Evolutionary conservation across 2,797 vertebrate genomes (phyloP).

Genomic region (Sebastes nivosus): DNA sequence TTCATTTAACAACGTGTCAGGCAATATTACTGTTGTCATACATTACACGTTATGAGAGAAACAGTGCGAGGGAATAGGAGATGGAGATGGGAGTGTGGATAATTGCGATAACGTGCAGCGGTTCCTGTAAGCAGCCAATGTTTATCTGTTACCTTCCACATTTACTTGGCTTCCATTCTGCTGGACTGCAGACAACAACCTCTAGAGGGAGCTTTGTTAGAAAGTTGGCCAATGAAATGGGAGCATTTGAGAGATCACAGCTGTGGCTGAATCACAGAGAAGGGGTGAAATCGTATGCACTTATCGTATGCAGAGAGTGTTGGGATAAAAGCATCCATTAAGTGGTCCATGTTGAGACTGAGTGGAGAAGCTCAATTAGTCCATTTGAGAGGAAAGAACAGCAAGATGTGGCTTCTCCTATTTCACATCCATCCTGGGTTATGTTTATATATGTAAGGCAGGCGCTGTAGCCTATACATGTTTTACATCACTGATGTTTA

Average conservation of each 20-base stretch:
- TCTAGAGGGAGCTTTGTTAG: background rate
- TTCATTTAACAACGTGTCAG: background rate
- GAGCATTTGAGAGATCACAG: slow-evolving; percentile 2
- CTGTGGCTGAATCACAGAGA: background rate
- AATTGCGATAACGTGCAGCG: background rate
- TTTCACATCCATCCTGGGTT: background rate
- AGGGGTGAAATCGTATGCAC: background rate
- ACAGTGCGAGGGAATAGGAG: background rate
- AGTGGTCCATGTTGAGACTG: background rate
- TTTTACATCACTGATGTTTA: background rate
- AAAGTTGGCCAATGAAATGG: background rate
- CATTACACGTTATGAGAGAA: background rate
- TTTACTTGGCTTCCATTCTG: background rate
- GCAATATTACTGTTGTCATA: background rate
- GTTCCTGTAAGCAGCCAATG: background rate
- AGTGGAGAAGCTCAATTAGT: slow-evolving; percentile 25
- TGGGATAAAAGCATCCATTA: slow-evolving; percentile 39
- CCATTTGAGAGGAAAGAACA: background rate
- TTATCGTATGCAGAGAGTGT: slow-evolving; percentile 5
- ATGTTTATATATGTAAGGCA: background rate
- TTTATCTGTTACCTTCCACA: background rate
- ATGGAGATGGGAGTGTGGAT: background rate
- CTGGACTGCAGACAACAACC: background rate
- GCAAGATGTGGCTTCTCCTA: background rate
- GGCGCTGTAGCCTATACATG: background rate